These are phyloP conservation scores for Austrolebias charrua DNA, from an alignment of 2,797 vertebrate species.

Conservation along the genomic window DNA sequence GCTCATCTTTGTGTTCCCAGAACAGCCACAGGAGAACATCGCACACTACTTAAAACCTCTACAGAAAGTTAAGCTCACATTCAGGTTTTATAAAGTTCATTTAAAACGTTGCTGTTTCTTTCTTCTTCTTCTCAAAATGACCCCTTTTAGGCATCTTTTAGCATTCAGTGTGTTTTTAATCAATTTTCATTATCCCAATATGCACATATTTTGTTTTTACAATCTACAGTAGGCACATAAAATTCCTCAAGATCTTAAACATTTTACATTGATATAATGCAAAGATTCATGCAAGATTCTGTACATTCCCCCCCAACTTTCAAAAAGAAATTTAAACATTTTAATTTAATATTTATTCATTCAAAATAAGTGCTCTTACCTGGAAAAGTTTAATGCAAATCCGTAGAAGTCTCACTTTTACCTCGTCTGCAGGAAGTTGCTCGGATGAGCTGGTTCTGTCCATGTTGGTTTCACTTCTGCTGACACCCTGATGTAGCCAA, in stretches of 20 bases:
- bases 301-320: too few relatives aligned
- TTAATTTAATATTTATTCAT: background rate
- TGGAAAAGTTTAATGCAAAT: slow-evolving; percentile 29
- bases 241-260: too few relatives aligned
- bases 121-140: slow-evolving; percentile 4
- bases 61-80: slow-evolving; percentile 16
- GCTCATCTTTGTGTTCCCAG: slow-evolving; percentile 29
- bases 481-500: slow-evolving; percentile 39
- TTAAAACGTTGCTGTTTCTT: slow-evolving; percentile 27
- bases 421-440: slow-evolving; percentile 35
- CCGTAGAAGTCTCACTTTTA: slow-evolving; percentile 35
- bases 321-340: background rate
- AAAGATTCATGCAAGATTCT: too few relatives aligned
- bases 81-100: slow-evolving; percentile 18
- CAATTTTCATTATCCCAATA: too few relatives aligned
- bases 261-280: too few relatives aligned
- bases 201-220: too few relatives aligned
- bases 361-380: slow-evolving; percentile 27
- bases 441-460: slow-evolving; percentile 45
- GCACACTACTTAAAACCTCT: slow-evolving; percentile 12
- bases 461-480: slow-evolving; percentile 59
- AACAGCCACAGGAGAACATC: too few relatives aligned
- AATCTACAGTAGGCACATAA: too few relatives aligned
- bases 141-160: background rate
- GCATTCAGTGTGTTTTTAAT: background rate